Evolutionary conservation across 2,888 invertebrate species (phyloP), one percentile per base, ranked within the genome.

Genomic region (Leptura quadrifasciata): DNA sequence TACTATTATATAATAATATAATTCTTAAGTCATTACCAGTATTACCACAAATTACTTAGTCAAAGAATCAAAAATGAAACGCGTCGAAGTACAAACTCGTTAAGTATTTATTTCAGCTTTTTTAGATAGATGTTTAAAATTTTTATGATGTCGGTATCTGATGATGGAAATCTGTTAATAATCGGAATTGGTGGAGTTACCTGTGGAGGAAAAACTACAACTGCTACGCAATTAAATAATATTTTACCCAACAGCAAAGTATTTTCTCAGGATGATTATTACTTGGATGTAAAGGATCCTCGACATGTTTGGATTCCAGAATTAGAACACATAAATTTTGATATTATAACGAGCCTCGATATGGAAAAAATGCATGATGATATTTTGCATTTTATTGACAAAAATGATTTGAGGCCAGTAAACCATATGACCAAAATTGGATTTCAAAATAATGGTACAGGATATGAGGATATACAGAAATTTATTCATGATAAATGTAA

Each of bases 171-270:
- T 17, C 24, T 79, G 9, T 81, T 88, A 78, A 81, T 94, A 69
- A 89, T 94, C 75, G 96, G 95, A 8, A 91, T 96, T 79, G 93
- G 94, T 54, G 95, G 97, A 0, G 94, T 94, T 1, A 96, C 96
- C 0, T 95, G 95, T 84, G 94, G 95, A 20, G 97, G 97, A 0
- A 97, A 97, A 89, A 95, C 95, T 0, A 94, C 95, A 0, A 86
- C 96, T 52, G 92, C 95, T 0, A 91, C 90, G 70, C 89, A 90
- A 74, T 85, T 96, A 18, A 75, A 89, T 87, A 5, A 85, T 89
- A 0, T 85, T 80, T 31, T 87, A 92, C 87, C 90, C 0, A 85
- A 87, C 71, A 88, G 90, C 27, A 81, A 87, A 68, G 78, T 94
- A 0, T 90, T 96, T 58, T 91, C 93, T 76, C 96, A 96, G 88